Conservation (phyloP, 2,113 vertebrate species). For the Mus musculus region DNA sequence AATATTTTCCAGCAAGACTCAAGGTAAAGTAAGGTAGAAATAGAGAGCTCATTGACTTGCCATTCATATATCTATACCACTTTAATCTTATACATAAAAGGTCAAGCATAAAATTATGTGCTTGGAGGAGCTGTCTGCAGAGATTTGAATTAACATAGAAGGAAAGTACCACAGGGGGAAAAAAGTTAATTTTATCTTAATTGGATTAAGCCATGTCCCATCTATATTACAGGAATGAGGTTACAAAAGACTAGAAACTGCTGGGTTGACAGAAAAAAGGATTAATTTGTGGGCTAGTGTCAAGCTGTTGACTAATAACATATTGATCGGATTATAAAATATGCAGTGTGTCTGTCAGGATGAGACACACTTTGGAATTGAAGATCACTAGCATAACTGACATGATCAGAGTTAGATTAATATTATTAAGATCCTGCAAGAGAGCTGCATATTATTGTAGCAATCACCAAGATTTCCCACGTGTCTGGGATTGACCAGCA, state of each 20-base stretch:
- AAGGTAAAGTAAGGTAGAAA: slow-evolving; percentile 72
- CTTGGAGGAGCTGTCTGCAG: slow-evolving; percentile 77
- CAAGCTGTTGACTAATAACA: slow-evolving; percentile 96
- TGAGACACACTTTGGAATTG: slow-evolving; percentile 86
- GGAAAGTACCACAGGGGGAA: slow-evolving; percentile 55
- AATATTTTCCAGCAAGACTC: slow-evolving; percentile 49
- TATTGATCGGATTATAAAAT: slow-evolving; percentile 94
- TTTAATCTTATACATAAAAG: slow-evolving; percentile 83
- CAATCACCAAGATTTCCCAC: slow-evolving; percentile 66
- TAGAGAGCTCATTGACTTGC: slow-evolving; percentile 78
- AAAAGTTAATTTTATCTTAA: slow-evolving; percentile 87
- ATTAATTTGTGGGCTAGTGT: slow-evolving; percentile 93
- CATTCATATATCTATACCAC: slow-evolving; percentile 69
- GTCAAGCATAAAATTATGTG: slow-evolving; percentile 85
- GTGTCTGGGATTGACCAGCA: slow-evolving; percentile 58
- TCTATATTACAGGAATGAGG: slow-evolving; percentile 80
- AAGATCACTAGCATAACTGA: slow-evolving; percentile 88
- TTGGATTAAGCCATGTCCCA: slow-evolving; percentile 86
- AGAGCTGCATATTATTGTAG: slow-evolving; percentile 65
- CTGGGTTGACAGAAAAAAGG: slow-evolving; percentile 90
- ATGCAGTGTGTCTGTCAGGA: slow-evolving; percentile 92
- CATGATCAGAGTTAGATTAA: slow-evolving; percentile 86
- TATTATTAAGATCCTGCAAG: slow-evolving; percentile 76
- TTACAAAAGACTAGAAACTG: slow-evolving; percentile 84
- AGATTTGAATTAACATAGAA: slow-evolving; percentile 83